These are phyloP conservation scores for Lontra canadensis DNA, from an alignment of 2,113 vertebrate species.

Conservation along the genomic window DNA sequence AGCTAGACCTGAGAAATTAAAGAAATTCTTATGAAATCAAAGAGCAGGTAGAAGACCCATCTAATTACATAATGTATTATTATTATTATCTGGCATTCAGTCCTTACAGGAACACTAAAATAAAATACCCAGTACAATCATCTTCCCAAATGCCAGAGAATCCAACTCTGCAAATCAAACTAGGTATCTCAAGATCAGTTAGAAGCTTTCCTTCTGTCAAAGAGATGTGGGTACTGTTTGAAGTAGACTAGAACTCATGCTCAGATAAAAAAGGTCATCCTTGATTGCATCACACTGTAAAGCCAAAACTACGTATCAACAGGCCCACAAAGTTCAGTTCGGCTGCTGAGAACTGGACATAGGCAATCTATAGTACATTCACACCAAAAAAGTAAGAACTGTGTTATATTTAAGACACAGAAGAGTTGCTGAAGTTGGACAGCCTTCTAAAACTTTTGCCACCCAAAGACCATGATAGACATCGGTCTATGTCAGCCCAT, in stretches of 20 bases:
- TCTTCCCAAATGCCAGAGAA: constrained; percentile 52
- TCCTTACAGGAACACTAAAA: constrained; percentile 40
- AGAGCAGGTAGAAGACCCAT: constrained; percentile 27
- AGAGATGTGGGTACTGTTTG: constrained; percentile 23
- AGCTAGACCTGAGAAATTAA: constrained; percentile 17
- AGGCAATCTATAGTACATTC: not conserved
- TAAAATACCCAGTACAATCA: not conserved
- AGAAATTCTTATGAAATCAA: constrained; percentile 55
- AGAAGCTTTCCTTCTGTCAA: constrained; percentile 38
- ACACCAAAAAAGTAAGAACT: not conserved
- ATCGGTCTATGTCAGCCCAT: not conserved
- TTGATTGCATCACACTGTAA: not conserved
- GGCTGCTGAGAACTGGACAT: constrained; percentile 2
- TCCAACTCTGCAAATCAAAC: constrained; percentile 53
- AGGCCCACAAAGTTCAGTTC: not conserved
- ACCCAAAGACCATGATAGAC: not conserved
- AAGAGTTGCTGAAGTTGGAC: not conserved
- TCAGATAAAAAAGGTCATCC: constrained; percentile 44
- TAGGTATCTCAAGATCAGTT: constrained; percentile 45
- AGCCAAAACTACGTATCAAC: not conserved
- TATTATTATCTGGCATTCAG: not conserved
- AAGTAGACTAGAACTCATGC: not conserved
- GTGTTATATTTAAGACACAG: constrained; percentile 1
- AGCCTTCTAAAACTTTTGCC: not conserved
- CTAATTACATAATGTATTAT: not conserved